Conservation (phyloP, 2,113 vertebrate species). For the Triplophysa tibetana region DNA sequence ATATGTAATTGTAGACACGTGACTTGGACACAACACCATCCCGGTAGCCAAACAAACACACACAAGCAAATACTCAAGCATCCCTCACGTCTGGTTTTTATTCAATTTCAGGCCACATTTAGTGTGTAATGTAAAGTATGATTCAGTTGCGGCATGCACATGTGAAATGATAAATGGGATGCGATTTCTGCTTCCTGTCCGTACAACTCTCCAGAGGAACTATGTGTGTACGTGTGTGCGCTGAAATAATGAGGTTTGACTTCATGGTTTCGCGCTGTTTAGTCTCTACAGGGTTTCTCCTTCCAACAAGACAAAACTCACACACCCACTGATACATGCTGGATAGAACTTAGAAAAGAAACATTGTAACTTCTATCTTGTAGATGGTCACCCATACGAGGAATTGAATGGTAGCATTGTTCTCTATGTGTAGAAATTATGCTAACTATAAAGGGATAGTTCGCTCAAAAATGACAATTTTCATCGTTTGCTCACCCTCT, state of each 20-base stretch:
- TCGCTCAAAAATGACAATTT: no score
- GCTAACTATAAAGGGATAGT: no score
- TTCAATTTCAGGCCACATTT: conserved; percentile 28
- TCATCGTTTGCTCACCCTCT: no score
- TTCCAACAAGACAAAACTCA: conserved; percentile 19
- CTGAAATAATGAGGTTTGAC: conserved; percentile 36
- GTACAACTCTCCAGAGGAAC: conserved; percentile 1
- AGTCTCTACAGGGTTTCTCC: conserved; percentile 43
- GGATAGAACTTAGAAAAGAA: background rate
- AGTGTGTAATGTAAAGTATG: conserved; percentile 31
- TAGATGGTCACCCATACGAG: no score
- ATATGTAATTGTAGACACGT: background rate
- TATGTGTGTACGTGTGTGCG: conserved; percentile 1
- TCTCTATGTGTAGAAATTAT: no score
- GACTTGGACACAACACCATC: background rate
- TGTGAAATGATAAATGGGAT: conserved; percentile 23
- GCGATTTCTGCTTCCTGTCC: background rate
- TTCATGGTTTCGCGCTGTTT: conserved; percentile 37
- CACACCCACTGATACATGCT: conserved; percentile 2
- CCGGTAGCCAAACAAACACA: conserved; percentile 12
- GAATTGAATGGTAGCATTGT: no score
- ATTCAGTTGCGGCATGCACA: conserved; percentile 16
- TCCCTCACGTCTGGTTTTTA: background rate
- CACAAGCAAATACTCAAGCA: background rate
- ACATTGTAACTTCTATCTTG: background rate